Conservation (phyloP, 2,113 vertebrate species). For the Benitochromis conjunctus region DNA sequence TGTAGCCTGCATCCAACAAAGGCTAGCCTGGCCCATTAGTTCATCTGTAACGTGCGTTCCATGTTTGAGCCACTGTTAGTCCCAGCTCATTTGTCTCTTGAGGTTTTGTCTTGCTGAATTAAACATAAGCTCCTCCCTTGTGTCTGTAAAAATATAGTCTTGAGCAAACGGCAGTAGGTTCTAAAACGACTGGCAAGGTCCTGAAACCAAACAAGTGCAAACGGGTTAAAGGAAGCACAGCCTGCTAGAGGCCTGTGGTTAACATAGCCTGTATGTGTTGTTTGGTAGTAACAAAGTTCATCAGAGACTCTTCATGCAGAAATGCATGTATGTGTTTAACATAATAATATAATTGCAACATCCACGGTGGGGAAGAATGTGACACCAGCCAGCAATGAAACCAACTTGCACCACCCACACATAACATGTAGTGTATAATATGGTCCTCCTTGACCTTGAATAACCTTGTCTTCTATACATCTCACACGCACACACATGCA, state of each 20-base stretch:
- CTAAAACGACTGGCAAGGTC: neutral
- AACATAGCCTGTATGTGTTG: neutral
- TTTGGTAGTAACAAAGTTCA: neutral
- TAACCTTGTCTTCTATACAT: neutral
- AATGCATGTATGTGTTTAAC: neutral
- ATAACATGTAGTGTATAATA: neutral
- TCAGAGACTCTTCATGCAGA: neutral
- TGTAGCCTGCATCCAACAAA: neutral
- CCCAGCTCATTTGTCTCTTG: neutral
- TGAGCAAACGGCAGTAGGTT: neutral
- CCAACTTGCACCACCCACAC: neutral
- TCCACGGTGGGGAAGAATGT: neutral
- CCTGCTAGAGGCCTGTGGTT: neutral
- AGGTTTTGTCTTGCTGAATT: neutral
- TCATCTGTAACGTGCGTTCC: neutral
- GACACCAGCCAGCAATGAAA: neutral
- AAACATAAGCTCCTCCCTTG: neutral
- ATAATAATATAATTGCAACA: neutral
- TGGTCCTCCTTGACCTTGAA: neutral
- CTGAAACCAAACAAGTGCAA: neutral
- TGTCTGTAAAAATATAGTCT: neutral
- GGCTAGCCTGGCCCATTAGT: neutral
- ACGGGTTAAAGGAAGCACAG: neutral
- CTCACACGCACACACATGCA: fast-evolving
- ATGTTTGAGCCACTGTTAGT: neutral